phyloP scores from a whole-genome alignment of 2,888 invertebrate species.

The Nomada hirtipes region DNA sequence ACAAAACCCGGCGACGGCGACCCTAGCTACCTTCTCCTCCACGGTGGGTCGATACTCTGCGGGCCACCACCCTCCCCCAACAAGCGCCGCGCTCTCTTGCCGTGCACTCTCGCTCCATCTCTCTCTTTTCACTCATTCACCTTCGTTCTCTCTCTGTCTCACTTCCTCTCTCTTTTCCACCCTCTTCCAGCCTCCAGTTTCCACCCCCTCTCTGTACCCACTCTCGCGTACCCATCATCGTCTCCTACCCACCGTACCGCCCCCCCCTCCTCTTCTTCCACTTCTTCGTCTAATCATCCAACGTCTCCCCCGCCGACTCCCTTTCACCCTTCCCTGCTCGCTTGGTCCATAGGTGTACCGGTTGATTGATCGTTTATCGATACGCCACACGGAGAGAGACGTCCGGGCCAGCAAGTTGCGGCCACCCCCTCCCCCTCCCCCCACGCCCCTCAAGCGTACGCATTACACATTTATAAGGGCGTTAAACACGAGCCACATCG shows the following conservation, averaged over 20 bases:
- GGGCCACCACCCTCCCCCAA: conserved; percentile 78
- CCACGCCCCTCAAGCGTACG: conserved; percentile 67
- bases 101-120: conserved; percentile 58
- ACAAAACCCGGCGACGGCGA: conserved; percentile 82
- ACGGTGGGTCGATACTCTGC: conserved; percentile 83
- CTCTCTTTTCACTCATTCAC: conserved; percentile 42
- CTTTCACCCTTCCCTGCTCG: conserved; percentile 41
- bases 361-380: conserved; percentile 83
- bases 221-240: conserved; percentile 75
- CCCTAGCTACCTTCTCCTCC: conserved; percentile 80
- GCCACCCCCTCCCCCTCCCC: conserved; percentile 65
- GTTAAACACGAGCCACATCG: conserved; percentile 77
- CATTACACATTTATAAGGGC: conserved; percentile 79
- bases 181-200: conserved; percentile 56
- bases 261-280: conserved; percentile 67
- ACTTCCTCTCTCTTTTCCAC: conserved; percentile 52
- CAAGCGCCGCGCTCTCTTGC: conserved; percentile 68
- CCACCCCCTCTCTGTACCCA: conserved; percentile 68
- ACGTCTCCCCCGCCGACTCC: conserved; percentile 54
- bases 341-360: conserved; percentile 76
- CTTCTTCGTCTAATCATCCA: conserved; percentile 65
- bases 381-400: conserved; percentile 68
- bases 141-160: conserved; percentile 54
- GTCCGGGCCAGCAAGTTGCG: conserved; percentile 70
- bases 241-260: conserved; percentile 70